Evolutionary conservation across 2,797 vertebrate genomes (phyloP).

Genomic region (Ambastaia sidthimunki): DNA sequence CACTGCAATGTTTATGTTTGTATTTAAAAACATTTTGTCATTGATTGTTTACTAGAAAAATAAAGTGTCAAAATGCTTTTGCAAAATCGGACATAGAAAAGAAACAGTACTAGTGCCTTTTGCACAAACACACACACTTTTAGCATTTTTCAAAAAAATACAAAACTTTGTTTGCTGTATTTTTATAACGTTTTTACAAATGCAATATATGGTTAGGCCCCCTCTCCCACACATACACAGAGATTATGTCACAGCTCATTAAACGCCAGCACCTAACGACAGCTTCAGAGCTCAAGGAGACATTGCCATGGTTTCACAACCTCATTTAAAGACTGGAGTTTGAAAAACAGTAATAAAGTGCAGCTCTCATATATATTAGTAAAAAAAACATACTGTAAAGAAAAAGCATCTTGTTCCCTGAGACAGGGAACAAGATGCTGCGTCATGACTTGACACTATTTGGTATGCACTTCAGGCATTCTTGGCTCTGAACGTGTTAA

Average conservation of each 20-base stretch:
- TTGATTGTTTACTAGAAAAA: not conserved
- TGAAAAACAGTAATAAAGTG: not conserved
- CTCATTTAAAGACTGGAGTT: slow-evolving; percentile 1
- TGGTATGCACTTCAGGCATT: no score
- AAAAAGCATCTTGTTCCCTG: no score
- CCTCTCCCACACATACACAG: not conserved
- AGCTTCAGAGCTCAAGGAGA: slow-evolving; percentile 24
- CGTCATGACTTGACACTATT: no score
- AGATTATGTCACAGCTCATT: slow-evolving; percentile 25
- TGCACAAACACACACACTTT: no score
- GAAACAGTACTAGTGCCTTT: not conserved
- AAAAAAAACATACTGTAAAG: not conserved
- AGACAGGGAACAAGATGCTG: no score
- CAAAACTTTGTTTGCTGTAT: no score
- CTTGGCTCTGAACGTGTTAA: no score
- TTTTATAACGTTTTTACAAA: no score
- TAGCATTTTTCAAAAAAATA: no score
- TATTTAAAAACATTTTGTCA: not conserved
- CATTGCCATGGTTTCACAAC: slow-evolving; percentile 29
- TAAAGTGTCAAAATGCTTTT: not conserved
- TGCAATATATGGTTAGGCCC: no score
- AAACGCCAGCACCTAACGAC: slow-evolving; percentile 11
- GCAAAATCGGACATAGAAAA: not conserved
- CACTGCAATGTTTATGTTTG: slow-evolving; percentile 8
- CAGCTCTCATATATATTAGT: not conserved